Evolutionary conservation across 2,797 vertebrate genomes (phyloP).

Genomic region (Neomorphus geoffroyi): DNA sequence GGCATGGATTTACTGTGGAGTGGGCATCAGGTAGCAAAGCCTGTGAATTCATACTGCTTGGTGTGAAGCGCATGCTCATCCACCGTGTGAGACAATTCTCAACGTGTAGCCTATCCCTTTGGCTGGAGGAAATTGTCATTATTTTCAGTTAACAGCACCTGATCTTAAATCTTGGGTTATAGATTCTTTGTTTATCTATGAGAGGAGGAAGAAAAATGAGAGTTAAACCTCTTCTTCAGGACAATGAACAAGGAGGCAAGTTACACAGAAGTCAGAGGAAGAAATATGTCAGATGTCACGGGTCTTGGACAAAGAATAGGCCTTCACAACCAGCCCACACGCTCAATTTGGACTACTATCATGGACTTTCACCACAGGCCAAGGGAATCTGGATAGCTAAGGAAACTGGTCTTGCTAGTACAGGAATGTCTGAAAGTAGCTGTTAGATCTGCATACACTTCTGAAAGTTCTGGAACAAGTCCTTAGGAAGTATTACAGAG

Average conservation of each 20-base stretch:
- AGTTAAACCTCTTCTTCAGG: neutral
- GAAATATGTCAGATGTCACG: neutral
- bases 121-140: neutral
- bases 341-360: neutral
- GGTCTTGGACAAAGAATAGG: neutral
- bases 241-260: neutral
- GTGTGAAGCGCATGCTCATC: neutral
- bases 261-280: neutral
- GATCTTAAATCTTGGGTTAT: neutral
- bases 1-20: neutral
- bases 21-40: neutral
- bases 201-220: neutral
- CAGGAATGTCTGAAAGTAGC: neutral
- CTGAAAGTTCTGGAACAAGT: neutral
- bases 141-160: neutral
- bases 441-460: rapidly evolving
- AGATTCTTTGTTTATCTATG: neutral
- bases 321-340: neutral
- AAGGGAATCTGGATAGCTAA: neutral
- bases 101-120: neutral
- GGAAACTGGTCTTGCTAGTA: neutral
- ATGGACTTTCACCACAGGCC: neutral
- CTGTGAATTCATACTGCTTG: neutral
- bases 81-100: neutral
- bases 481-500: neutral